A percentile compares a stretch with the other conserved stretches of the same genome.
These are phyloP conservation scores for Thalassoma bifasciatum DNA, from an alignment of 2,113 vertebrate genomes.

Conservation along the genomic window DNA sequence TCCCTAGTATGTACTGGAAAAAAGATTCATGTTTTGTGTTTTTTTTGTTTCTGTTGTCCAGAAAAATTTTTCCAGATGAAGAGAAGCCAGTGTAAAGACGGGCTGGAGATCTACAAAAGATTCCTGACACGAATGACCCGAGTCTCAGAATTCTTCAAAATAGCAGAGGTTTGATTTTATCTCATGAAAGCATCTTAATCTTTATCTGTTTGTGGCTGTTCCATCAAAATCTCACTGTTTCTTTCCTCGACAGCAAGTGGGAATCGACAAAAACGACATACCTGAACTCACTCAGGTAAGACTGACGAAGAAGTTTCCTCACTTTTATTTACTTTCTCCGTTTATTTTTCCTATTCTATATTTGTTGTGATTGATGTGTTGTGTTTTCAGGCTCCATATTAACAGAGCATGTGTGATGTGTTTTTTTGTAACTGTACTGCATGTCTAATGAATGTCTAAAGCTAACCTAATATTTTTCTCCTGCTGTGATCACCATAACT, in stretches of 20 bases:
- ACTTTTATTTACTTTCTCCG: not conserved
- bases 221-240: conserved; percentile 37
- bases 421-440: conserved; percentile 48
- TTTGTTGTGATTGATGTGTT: not conserved
- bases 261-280: conserved; percentile 99
- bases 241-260: conserved; percentile 94
- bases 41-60: conserved; percentile 63
- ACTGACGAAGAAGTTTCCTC: not conserved
- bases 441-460: conserved; percentile 50
- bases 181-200: not conserved
- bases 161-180: conserved; percentile 89
- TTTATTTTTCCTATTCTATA: not conserved
- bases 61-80: conserved; percentile 99
- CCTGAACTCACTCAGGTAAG: conserved; percentile 98
- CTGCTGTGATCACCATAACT: conserved; percentile 25
- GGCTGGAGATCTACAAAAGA: conserved; percentile 98
- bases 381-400: conserved; percentile 37
- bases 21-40: not conserved
- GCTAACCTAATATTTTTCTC: conserved; percentile 15
- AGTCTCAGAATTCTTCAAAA: conserved; percentile 98
- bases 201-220: not conserved
- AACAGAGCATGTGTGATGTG: conserved; percentile 69
- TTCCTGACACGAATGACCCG: conserved; percentile 98
- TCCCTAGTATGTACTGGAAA: too few species aligned
- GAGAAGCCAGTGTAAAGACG: conserved; percentile 98